Base-by-base conservation (phyloP, 1,140 invertebrate species). In the Scaptodrosophila lebanonensis region DNA sequence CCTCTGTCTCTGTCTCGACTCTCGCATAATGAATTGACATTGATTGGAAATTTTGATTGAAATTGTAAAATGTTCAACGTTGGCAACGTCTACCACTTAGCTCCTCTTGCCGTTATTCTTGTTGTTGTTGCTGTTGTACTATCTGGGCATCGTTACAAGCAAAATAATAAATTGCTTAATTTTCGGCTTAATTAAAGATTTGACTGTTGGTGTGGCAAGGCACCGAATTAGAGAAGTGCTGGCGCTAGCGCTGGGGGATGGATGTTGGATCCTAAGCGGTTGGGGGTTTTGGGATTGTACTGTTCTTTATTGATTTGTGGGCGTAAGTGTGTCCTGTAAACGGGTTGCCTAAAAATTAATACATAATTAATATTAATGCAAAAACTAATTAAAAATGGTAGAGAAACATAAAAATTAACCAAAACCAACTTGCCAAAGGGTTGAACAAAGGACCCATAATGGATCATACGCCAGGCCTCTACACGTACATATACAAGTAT, bases 11-110 rank as follows among this genome's bases (percentile, higher is more conserved):
- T 30, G 22, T 7, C 35, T 56, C 30, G 47, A 29, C 44, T 30
- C 42, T 53, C 22, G 62, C 70, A 82, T 84, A 83, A 82, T 85
- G 83, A 85, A 85, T 85, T 85, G 83, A 85, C 83, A 85, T 85
- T 85, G 83, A 85, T 85, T 85, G 83, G 83, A 85, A 85, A 85
- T 85, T 85, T 85, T 85, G 83, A 85, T 85, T 85, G 76, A 66
- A 83, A 85, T 61, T 61, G 48, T 67, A 50, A 60, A 70, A 60
- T 65, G 50, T 52, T 32, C 43, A 53, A 60, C 54, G 42, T 44
- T 58, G 53, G 53, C 60, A 63, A 58, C 57, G 57, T n/a, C n/a
- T n/a, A n/a, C 52, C 51, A 33, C 3, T 13, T 30, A 13, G 33
- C 58, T 49, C 29, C 5, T 33, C 3, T 12, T 43, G 12, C 13